Base-by-base conservation (phyloP, 2,113 vertebrate genomes). In the Charina bottae region DNA sequence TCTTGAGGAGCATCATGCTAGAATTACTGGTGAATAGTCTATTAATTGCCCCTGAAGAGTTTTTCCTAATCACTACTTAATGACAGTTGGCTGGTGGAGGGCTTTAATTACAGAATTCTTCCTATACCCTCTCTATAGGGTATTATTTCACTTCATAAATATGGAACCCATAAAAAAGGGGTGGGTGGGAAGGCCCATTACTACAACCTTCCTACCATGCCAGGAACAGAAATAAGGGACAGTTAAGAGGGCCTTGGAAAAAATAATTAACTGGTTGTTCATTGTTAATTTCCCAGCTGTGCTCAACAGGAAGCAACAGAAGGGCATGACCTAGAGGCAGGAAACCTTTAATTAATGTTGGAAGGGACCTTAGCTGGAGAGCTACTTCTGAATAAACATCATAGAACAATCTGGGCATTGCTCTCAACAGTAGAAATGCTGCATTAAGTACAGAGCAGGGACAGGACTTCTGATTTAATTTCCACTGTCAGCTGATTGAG, bases 261-360 rank as follows among this genome's bases (percentile, higher is more conserved):
- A 24, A n/a, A 60, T 19, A 26, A 42, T 88, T 42, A 88, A 46
- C 21, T 4, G 2, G 55, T 15, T 17, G 13, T 46, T 88, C 23
- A 19, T 46, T n/a, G 8, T 5, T 37, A 12, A 88, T 60, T 59
- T 42, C 56, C 87, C 21, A 64, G 59, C 59, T 89, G 87, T 42
- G 42, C 59, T 64, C 58, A 28, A 49, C 59, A 62, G 33, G 59
- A 62, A 62, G 59, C 59, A 53, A 64, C 28, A 24, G 59, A 46
- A 88, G 87, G 2, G 12, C 26, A 54, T 0, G 7, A 11, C 46
- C 46, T 7, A 4, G 26, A 89, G 46, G 46, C 88, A 68, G 88
- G 88, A 89, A 89, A 19, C 60, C 28, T 89, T 89, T 68, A 68
- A 68, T 89, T 64, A 53, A 89, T 49, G 26, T 68, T 64, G 88